Conservation (phyloP, 1,140 invertebrate genomes). For the Spodoptera litura region DNA sequence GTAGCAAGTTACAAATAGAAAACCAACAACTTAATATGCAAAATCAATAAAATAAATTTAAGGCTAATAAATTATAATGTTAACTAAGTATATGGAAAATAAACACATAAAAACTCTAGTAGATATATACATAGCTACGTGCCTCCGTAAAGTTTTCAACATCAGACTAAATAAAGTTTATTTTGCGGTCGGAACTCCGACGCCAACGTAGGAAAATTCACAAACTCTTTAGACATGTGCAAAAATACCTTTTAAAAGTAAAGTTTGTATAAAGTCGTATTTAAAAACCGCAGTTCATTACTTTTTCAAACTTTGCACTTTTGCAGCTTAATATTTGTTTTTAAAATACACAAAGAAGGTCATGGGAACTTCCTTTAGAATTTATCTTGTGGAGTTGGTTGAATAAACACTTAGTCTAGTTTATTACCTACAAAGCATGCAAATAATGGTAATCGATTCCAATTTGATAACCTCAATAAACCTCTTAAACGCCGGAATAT, state of each 20-base stretch:
- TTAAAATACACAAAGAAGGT: slow-evolving; percentile 3
- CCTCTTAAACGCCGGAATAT: neutral
- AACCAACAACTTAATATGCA: neutral
- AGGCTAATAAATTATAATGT: too few relatives aligned
- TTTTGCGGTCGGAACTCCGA: too few relatives aligned
- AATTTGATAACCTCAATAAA: slow-evolving; percentile 6
- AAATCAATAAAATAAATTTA: neutral
- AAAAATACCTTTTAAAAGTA: too few relatives aligned
- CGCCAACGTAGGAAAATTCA: too few relatives aligned
- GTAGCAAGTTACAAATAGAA: slow-evolving; percentile 5
- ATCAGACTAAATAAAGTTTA: too few relatives aligned
- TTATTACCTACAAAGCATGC: slow-evolving; percentile 2
- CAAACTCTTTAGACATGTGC: too few relatives aligned
- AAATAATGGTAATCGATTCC: neutral
- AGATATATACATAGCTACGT: too few relatives aligned
- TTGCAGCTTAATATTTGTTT: slow-evolving; percentile 14
- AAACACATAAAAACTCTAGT: too few relatives aligned
- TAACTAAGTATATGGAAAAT: too few relatives aligned
- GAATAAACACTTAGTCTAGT: slow-evolving; percentile 13
- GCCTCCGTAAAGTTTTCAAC: too few relatives aligned
- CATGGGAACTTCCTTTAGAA: neutral
- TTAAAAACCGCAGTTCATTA: neutral
- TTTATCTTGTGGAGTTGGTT: slow-evolving; percentile 27
- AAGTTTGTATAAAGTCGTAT: too few relatives aligned
- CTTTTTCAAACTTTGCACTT: slow-evolving; percentile 8